Conservation (phyloP, 1,140 invertebrate genomes). For the Drosophila ercepeae region DNA sequence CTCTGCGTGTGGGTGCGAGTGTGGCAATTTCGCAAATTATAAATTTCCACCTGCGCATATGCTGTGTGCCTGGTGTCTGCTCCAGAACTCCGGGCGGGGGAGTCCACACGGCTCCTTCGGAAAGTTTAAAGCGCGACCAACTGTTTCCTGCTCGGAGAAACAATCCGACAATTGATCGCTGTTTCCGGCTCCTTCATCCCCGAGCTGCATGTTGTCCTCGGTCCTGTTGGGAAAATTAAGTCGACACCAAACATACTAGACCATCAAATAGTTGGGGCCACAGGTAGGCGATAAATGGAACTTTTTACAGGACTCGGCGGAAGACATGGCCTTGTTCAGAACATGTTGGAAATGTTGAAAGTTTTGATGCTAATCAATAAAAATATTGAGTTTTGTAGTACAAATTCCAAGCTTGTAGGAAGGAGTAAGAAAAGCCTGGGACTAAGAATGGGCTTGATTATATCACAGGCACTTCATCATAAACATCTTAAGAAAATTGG, state of each 20-base stretch:
- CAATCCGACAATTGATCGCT: constrained; percentile 77
- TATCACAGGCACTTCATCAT: too few relatives aligned
- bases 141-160: constrained; percentile 62
- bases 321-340: background rate
- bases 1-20: constrained; percentile 38
- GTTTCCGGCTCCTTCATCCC: constrained; percentile 53
- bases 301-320: background rate
- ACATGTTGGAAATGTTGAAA: background rate
- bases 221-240: constrained; percentile 57
- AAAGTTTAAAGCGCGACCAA: constrained; percentile 68
- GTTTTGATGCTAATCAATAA: background rate
- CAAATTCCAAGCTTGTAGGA: too few relatives aligned
- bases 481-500: too few relatives aligned
- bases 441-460: too few relatives aligned
- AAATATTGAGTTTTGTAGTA: too few relatives aligned
- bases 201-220: constrained; percentile 4
- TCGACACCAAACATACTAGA: constrained; percentile 55
- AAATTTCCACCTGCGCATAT: constrained; percentile 79
- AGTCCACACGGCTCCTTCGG: constrained; percentile 53
- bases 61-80: constrained; percentile 32
- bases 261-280: constrained; percentile 11
- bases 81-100: background rate
- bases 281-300: background rate
- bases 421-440: too few relatives aligned
- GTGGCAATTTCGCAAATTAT: constrained; percentile 77